phyloP scores from a whole-genome alignment of 2,113 vertebrate species.

The Ardeotis arabs region DNA sequence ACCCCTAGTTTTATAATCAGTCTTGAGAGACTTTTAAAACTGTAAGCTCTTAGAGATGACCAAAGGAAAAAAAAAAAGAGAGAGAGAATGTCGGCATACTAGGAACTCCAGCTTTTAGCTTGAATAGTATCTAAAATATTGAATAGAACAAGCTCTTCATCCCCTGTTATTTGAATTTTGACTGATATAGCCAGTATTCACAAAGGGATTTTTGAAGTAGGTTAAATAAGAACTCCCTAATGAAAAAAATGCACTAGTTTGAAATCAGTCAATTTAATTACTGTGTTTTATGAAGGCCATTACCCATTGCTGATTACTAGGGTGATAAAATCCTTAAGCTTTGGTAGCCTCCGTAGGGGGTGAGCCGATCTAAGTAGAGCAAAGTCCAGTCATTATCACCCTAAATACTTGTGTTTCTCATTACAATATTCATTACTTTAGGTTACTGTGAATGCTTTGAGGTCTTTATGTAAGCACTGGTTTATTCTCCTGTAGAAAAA shows the following conservation, averaged over 20 bases:
- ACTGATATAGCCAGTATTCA: conserved; percentile 1
- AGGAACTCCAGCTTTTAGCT: background rate
- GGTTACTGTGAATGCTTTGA: conserved; percentile 40
- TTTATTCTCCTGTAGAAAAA: conserved; percentile 38
- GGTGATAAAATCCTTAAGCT: conserved; percentile 65
- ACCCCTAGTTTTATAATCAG: background rate
- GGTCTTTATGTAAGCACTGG: conserved; percentile 37
- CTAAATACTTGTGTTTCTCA: conserved; percentile 74
- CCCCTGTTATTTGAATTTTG: background rate
- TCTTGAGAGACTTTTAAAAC: conserved; percentile 4
- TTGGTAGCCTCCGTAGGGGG: conserved; percentile 64
- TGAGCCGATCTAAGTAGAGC: conserved; percentile 61
- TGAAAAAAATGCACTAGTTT: conserved; percentile 70
- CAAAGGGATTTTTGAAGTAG: conserved; percentile 62
- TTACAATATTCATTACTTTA: conserved; percentile 71
- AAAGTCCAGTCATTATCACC: conserved; percentile 67
- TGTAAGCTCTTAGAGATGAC: background rate
- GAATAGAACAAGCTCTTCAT: background rate
- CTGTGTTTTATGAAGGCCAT: conserved; percentile 71
- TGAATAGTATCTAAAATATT: background rate
- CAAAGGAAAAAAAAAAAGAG: background rate
- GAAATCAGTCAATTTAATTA: conserved; percentile 72
- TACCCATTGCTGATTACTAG: conserved; percentile 63
- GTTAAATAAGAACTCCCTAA: conserved; percentile 57
- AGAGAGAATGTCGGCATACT: background rate